Evolutionary conservation across 2,888 invertebrate species (phyloP).

Genomic region (Gymnocheta viridis): DNA sequence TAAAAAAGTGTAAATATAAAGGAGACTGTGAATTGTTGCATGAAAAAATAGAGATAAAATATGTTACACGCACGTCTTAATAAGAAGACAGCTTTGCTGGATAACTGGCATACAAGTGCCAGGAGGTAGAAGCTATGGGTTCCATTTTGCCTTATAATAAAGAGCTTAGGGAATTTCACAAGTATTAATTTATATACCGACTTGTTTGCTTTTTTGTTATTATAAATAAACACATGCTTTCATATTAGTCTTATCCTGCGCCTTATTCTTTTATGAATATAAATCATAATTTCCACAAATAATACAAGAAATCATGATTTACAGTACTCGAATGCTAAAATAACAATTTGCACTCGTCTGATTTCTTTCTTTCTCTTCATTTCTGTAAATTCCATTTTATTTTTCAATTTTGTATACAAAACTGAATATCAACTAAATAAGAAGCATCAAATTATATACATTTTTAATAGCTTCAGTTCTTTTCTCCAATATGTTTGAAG

Average conservation of each 20-base stretch:
- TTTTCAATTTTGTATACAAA: conserved; percentile 34
- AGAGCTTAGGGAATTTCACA: conserved; percentile 54
- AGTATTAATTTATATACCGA: conserved; percentile 37
- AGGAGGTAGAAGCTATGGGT: not conserved
- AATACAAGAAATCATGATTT: conserved; percentile 58
- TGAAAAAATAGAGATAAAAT: not conserved
- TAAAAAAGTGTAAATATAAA: conserved; percentile 28
- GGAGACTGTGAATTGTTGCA: not conserved
- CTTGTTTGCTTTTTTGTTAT: conserved; percentile 42
- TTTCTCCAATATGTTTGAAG: not conserved
- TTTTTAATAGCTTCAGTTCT: conserved; percentile 33
- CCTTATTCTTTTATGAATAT: conserved; percentile 52
- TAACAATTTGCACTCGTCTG: conserved; percentile 57
- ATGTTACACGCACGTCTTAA: conserved; percentile 52
- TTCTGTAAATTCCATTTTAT: conserved; percentile 40
- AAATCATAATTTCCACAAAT: conserved; percentile 54
- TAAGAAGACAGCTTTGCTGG: not conserved
- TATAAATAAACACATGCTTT: conserved; percentile 64
- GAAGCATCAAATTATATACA: conserved; percentile 66
- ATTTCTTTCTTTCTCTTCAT: conserved; percentile 40
- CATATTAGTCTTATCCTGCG: not conserved
- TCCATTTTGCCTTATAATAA: conserved; percentile 48
- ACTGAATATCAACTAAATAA: conserved; percentile 44
- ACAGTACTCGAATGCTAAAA: conserved; percentile 58
- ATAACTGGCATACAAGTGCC: conserved; percentile 12